phyloP scores from a whole-genome alignment of 2,113 vertebrate species.

The Laticauda colubrina region DNA sequence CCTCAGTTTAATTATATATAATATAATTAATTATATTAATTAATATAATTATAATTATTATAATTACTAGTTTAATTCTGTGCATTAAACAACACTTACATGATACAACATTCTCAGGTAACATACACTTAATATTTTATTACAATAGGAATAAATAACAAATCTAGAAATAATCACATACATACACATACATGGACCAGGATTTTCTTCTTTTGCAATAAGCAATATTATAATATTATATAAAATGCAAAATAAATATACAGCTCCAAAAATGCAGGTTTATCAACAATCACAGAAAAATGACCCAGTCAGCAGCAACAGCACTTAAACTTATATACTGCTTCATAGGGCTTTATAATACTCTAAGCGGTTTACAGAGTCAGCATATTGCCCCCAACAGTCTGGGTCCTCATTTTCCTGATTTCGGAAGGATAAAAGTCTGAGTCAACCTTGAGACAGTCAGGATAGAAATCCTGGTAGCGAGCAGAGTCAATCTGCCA shows the following conservation, averaged over 20 bases:
- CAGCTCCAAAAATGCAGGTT: not conserved
- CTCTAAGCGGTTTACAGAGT: not conserved
- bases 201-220: not conserved
- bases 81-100: not conserved
- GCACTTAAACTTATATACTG: not conserved
- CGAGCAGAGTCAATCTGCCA: not conserved
- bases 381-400: not conserved
- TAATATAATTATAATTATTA: too few relatives aligned
- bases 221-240: not conserved
- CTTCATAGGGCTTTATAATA: not conserved
- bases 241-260: not conserved
- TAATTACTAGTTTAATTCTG: not conserved
- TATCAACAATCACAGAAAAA: not conserved
- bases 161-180: not conserved
- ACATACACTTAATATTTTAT: not conserved
- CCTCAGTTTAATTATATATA: not conserved
- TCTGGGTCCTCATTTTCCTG: not conserved
- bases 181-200: not conserved
- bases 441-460: not conserved
- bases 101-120: not conserved
- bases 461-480: not conserved
- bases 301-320: not conserved
- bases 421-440: not conserved
- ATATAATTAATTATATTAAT: too few relatives aligned
- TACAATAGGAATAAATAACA: not conserved